Evolutionary conservation across 2,797 vertebrate genomes (phyloP), one percentile per base, ranked within the genome.

Genomic region (Linurgus olivaceus): DNA sequence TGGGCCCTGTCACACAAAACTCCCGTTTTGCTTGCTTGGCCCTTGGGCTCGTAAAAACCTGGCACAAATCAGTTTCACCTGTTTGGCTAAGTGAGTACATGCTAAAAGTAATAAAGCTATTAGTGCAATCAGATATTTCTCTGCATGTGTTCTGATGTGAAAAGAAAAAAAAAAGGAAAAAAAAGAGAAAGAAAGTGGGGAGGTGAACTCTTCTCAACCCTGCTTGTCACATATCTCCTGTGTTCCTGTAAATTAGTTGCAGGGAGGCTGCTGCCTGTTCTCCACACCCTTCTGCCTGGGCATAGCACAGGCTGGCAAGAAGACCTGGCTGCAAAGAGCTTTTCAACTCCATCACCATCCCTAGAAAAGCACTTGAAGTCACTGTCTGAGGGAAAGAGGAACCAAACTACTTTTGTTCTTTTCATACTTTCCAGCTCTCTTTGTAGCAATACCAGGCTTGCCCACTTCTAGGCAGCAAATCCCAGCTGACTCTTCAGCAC

Each of bases 11-110:
- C 97, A 97, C 97, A 98, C 97, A 97, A 98, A 96, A 97, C 97
- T 96, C 94, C 26, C 61, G 75, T 98, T 98, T 95, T 92, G 96
- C 96, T 98, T 80, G 54, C 88, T 95, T 93, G 98, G 97, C 98
- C 98, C 97, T 98, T 97, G 90, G 98, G 98, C 98, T 98, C 97
- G 47, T 94, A 88, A 88, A 96, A 98, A 98, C 95, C 97, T 97
- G 98, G 97, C 97, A 98, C 95, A 98, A 99, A 99, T 99, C 98
- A 98, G 91, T 98, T 98, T 99, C 99, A 99, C 98, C 98, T 99
- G 98, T 98, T 98, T 98, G 98, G 98, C 98, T 98, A 98, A 98
- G 98, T 81, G 94, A 97, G 97, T 97, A 96, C 97, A 97, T 98
- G 98, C 98, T 98, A 97, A 86, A 97, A 98, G 97, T 98, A 98